These are phyloP conservation scores for Cheilosia grossa DNA, from an alignment of 2,888 invertebrate genomes.

Conservation along the genomic window DNA sequence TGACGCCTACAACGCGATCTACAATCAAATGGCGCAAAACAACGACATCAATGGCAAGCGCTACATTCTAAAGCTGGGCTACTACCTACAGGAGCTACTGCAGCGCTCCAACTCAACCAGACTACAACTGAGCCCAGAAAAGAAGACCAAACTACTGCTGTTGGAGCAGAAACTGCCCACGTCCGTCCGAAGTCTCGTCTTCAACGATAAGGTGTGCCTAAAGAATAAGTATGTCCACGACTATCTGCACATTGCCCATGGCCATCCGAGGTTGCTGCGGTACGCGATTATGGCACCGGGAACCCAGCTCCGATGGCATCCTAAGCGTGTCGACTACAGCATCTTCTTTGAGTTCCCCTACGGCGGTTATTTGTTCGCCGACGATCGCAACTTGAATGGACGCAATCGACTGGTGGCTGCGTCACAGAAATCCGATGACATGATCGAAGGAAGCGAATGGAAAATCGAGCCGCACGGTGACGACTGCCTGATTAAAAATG, in stretches of 20 bases:
- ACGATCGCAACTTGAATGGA: slow-evolving; percentile 34
- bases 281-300: slow-evolving; percentile 66
- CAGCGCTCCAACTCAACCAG: slow-evolving; percentile 52
- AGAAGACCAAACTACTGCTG: slow-evolving; percentile 24
- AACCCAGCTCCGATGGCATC: slow-evolving; percentile 56
- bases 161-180: slow-evolving; percentile 49
- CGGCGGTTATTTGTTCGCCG: slow-evolving; percentile 58
- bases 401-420: slow-evolving; percentile 58
- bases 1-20: slow-evolving; percentile 50
- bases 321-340: slow-evolving; percentile 45
- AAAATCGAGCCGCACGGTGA: slow-evolving; percentile 53
- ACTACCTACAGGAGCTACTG: slow-evolving; percentile 51
- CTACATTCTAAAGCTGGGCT: slow-evolving; percentile 52
- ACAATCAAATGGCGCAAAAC: slow-evolving; percentile 54
- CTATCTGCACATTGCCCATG: slow-evolving; percentile 66
- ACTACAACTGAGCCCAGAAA: slow-evolving; percentile 39
- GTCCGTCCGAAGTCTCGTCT: slow-evolving; percentile 56
- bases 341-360: slow-evolving; percentile 67
- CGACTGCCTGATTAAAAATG: slow-evolving; percentile 56
- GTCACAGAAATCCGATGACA: slow-evolving; percentile 43
- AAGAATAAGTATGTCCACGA: slow-evolving; percentile 58
- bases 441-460: slow-evolving; percentile 58
- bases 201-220: slow-evolving; percentile 54
- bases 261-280: slow-evolving; percentile 38
- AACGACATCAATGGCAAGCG: slow-evolving; percentile 63